These are phyloP conservation scores for Polypedilum pembai DNA, from an alignment of 1,140 invertebrate genomes.

Conservation along the genomic window DNA sequence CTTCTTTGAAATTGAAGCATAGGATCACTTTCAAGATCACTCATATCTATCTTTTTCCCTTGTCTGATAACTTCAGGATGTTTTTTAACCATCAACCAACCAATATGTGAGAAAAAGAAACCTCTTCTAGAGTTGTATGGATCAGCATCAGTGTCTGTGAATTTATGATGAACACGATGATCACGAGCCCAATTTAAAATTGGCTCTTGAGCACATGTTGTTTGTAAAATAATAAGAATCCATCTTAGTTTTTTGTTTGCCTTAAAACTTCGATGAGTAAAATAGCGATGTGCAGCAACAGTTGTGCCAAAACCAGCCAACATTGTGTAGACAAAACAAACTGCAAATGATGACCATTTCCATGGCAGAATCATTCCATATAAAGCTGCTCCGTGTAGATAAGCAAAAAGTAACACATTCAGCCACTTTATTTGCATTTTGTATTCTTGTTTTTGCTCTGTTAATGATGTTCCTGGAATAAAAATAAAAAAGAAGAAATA, in stretches of 20 bases:
- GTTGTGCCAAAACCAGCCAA: constrained; percentile 2
- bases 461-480: too few relatives aligned
- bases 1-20: constrained; percentile 65
- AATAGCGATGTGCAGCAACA: neutral
- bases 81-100: too few relatives aligned
- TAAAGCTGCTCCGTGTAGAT: constrained; percentile 58
- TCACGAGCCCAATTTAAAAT: constrained; percentile 37
- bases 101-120: too few relatives aligned
- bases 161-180: constrained; percentile 59
- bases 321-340: neutral
- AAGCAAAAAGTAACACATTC: constrained; percentile 60
- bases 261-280: constrained; percentile 7
- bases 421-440: constrained; percentile 59
- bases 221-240: neutral
- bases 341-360: constrained; percentile 9
- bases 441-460: neutral
- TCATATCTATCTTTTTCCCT: constrained; percentile 45
- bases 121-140: constrained; percentile 43
- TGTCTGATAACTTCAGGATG: too few relatives aligned
- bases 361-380: constrained; percentile 48
- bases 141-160: constrained; percentile 57
- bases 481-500: too few relatives aligned
- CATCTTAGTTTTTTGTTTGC: neutral
- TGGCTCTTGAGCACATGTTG: constrained; percentile 39
- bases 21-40: constrained; percentile 62